Base-by-base conservation (phyloP, 2,113 vertebrate genomes). In the Heteronetta atricapilla region DNA sequence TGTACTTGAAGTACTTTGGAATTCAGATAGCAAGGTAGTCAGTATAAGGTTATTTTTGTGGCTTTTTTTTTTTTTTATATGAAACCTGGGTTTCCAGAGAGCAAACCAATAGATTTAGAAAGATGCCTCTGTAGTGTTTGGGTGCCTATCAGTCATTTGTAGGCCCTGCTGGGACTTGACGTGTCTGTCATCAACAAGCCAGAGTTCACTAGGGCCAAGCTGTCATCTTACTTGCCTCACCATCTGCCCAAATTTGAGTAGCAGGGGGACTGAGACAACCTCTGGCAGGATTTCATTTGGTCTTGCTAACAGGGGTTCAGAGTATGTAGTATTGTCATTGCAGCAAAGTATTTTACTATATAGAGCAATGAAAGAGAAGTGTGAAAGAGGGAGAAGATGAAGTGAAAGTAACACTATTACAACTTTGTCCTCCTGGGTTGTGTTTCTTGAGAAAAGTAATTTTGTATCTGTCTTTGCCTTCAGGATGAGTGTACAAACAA, bases 401-500 rank as follows among this genome's bases (percentile, higher is more conserved):
- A 59, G 13, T 46, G 13, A 36, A 46, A 23, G 11, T 85, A 66
- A 48, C 52, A 55, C 20, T 7, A 6, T 31, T 38, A 82, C 11
- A 60, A 1, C 29, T 64, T 78, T 15, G 2, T 56, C 1, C 0
- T 74, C 6, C 20, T 50, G 70, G 56, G 7, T 23, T 16, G 44
- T 62, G 23, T 92, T 55, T 40, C 50, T 52, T 59, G 17, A 22
- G 34, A 62, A 59, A 58, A 86, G 8, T 85, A 1, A 16, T 44
- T 36, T 62, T 52, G 6, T 55, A 11, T 44, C 38, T 93, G 23
- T 73, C 38, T 90, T 36, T 91, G 34, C 22, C 92, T 96, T 48
- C 89, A 99, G 99, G 99, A 99, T 99, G 99, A 99, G 99, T 0
- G 98, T 99, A 74, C 99, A 99, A 87, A 99, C 99, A 72, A 99